Conservation (phyloP, 2,888 invertebrate species). For the Hyles lineata region DNA sequence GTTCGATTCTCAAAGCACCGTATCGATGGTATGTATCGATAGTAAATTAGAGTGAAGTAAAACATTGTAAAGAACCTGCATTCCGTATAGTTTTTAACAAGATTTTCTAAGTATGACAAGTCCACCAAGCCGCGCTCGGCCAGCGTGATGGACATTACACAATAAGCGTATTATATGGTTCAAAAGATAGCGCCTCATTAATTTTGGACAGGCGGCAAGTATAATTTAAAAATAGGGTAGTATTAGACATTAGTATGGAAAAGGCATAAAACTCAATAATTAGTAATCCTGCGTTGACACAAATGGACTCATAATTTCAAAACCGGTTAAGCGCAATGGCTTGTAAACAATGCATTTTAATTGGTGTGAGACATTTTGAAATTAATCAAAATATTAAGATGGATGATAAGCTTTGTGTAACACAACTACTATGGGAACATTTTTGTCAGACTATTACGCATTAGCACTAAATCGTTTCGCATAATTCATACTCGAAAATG, state of each 20-base stretch:
- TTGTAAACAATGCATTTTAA: slow-evolving; percentile 15
- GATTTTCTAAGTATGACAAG: too few species aligned
- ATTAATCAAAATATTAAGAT: slow-evolving; percentile 42
- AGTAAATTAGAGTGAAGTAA: too few species aligned
- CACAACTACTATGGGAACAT: slow-evolving; percentile 57
- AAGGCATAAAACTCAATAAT: background rate
- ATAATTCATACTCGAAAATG: slow-evolving; percentile 55
- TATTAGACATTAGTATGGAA: background rate
- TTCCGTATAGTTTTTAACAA: too few species aligned
- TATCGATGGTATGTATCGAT: too few species aligned
- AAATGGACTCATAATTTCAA: background rate
- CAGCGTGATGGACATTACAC: too few species aligned
- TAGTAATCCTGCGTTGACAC: background rate
- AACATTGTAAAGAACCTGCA: too few species aligned
- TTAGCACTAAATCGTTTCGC: slow-evolving; percentile 45
- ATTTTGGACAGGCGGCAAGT: too few species aligned
- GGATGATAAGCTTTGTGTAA: slow-evolving; percentile 43
- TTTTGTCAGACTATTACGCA: slow-evolving; percentile 39
- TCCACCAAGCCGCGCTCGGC: too few species aligned
- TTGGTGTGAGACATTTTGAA: slow-evolving; percentile 27
- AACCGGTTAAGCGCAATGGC: background rate
- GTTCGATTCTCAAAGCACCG: too few species aligned
- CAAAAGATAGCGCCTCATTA: too few species aligned
- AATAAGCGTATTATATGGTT: too few species aligned
- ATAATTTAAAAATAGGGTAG: too few species aligned